Percentiles rank a stretch among this genome's conserved stretches.
These are phyloP conservation scores for Gallinago solitaria DNA, from an alignment of 2,797 vertebrate genomes.

Conservation along the genomic window DNA sequence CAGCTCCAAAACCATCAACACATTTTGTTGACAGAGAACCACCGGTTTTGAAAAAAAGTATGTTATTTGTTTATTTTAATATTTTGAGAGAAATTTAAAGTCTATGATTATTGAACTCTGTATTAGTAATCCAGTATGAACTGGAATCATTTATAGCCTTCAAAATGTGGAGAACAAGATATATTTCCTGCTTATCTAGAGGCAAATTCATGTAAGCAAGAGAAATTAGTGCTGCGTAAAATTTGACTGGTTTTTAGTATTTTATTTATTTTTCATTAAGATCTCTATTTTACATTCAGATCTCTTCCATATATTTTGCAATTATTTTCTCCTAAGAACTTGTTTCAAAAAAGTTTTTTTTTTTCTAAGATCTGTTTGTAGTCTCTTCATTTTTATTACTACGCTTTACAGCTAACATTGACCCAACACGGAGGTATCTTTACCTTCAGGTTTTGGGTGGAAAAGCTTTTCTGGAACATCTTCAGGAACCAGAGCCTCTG, in stretches of 20 bases:
- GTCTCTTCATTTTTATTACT: constrained; percentile 76
- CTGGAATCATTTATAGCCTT: neutral
- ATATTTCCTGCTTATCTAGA: neutral
- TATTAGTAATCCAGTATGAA: neutral
- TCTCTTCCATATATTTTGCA: neutral
- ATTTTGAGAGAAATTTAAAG: neutral
- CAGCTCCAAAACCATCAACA: constrained; percentile 79
- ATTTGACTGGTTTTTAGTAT: neutral
- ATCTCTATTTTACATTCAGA: neutral
- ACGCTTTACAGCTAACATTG: constrained; percentile 86
- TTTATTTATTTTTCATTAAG: neutral
- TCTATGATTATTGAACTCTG: neutral
- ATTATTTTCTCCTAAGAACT: neutral
- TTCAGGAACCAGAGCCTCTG: constrained; percentile 92
- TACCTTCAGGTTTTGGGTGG: constrained; percentile 95
- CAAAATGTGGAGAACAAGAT: neutral
- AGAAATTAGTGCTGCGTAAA: neutral
- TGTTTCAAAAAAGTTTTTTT: neutral
- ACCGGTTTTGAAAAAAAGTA: constrained; percentile 85
- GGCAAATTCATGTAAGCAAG: neutral
- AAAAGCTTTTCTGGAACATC: constrained; percentile 96
- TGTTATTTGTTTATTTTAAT: constrained; percentile 53
- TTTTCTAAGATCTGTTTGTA: constrained; percentile 49
- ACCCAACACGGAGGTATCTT: constrained; percentile 91
- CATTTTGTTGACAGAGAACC: constrained; percentile 81